Base-by-base conservation (phyloP, 2,113 vertebrate genomes). In the Panurus biarmicus region DNA sequence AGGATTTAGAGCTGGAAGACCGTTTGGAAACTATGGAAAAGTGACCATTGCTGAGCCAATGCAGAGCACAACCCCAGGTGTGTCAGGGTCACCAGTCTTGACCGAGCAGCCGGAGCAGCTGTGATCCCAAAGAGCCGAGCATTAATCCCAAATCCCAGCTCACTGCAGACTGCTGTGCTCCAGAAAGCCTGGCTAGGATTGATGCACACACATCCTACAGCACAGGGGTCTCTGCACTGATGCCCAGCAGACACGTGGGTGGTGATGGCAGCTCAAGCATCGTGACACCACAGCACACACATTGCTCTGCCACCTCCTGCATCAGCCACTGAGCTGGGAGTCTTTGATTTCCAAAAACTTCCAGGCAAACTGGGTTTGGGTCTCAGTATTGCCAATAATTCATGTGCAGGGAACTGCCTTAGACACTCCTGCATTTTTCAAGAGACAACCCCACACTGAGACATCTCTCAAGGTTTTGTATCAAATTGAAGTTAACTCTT, bases 1-100 rank as follows among this genome's bases (percentile, higher is more conserved):
- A 35, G 7, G 75, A 86, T 89, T 80, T 36, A 38, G 71, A 88
- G 67, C 71, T 89, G 94, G 96, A 97, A 95, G 93, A 96, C 40
- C 0, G 44, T 72, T 76, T 86, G 69, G 40, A 22, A 84, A 92
- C 69, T 5, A 51, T 14, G 3, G 51, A 64, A 84, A 85, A 85
- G 35, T 56, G 45, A 60, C 19, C 22, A 29, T 44, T 74, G 18
- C 64, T 12, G 71, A 74, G 71, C 24, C 70, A 67, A 54, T 0
- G 38, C 81, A 62, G 67, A 76, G 69, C 79, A 60, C 38, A 40
- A 9, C 28, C 53, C 70, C 57, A n/a, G 53, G 61, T 14, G 60
- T 7, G 20, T 6, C 69, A 22, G 44, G 2, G n/a, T 65, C 15
- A 76, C 50, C 6, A 48, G n/a, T 8, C 78, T 56, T 5, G 5